Percentiles rank a stretch among this genome's conserved stretches.
These are phyloP conservation scores for Aphis craccivora DNA, from an alignment of 1,140 invertebrate species.

Conservation along the genomic window DNA sequence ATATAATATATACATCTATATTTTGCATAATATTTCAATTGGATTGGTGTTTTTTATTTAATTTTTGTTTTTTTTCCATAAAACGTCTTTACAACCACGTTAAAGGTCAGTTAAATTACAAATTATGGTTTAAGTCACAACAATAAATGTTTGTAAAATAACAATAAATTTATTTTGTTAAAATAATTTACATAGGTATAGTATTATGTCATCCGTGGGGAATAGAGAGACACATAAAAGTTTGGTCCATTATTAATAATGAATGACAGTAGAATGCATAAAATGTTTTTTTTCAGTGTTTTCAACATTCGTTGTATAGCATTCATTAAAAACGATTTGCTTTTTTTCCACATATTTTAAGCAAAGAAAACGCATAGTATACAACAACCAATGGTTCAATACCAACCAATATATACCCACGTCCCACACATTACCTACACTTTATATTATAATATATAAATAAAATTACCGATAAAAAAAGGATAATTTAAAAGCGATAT, in stretches of 20 bases:
- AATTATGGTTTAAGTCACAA: not conserved
- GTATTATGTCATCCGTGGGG: constrained; percentile 15
- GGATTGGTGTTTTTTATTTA: not conserved
- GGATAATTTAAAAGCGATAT: not conserved
- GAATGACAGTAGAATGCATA: not conserved
- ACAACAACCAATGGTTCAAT: not conserved
- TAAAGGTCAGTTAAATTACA: not conserved
- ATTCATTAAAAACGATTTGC: constrained; percentile 4
- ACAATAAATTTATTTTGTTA: constrained; percentile 5
- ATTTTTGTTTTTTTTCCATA: not conserved
- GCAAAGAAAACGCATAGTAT: not conserved
- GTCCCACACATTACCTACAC: not conserved
- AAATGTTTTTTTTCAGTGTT: not conserved
- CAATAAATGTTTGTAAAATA: not conserved
- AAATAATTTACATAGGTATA: not conserved
- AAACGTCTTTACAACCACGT: not conserved
- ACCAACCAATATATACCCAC: not conserved
- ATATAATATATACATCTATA: not conserved
- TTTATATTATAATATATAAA: not conserved
- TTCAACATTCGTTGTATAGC: not conserved
- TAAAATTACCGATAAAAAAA: not conserved
- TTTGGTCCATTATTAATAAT: constrained; percentile 4
- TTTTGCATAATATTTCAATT: not conserved
- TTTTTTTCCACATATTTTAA: constrained; percentile 9
- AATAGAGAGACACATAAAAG: not conserved